Percentiles rank a stretch among this genome's conserved stretches.
phyloP scores from a whole-genome alignment of 2,888 invertebrate species.

The Synanthedon myopaeformis region DNA sequence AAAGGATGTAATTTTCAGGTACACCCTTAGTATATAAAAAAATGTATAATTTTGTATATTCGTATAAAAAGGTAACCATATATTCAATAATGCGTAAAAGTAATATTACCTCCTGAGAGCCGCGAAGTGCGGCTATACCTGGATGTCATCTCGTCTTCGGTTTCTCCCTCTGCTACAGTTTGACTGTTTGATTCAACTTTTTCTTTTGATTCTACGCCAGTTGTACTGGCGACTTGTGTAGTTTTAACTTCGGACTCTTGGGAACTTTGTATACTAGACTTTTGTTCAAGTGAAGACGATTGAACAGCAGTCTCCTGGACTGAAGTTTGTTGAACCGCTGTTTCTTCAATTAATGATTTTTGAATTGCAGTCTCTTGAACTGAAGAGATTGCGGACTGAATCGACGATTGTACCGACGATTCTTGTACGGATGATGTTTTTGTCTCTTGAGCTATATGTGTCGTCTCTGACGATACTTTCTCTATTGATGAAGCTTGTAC shows the following conservation, averaged over 20 bases:
- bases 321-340: slow-evolving; percentile 10
- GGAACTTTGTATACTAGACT: background rate
- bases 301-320: slow-evolving; percentile 8
- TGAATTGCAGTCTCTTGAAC: background rate
- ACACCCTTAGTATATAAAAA: too few relatives aligned
- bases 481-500: slow-evolving; percentile 7
- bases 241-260: slow-evolving; percentile 5
- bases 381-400: background rate
- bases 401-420: background rate
- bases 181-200: slow-evolving; percentile 31
- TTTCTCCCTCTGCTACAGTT: slow-evolving; percentile 41
- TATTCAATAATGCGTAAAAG: too few relatives aligned
- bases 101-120: slow-evolving; percentile 69
- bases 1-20: too few relatives aligned
- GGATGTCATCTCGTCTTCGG: slow-evolving; percentile 57
- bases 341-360: slow-evolving; percentile 12
- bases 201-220: slow-evolving; percentile 21
- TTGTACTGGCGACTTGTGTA: slow-evolving; percentile 14
- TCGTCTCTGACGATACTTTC: background rate
- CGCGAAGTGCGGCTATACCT: slow-evolving; percentile 74
- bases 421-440: background rate
- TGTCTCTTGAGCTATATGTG: background rate
- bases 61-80: too few relatives aligned
- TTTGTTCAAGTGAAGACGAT: background rate
- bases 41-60: too few relatives aligned